These are phyloP conservation scores for Sesia bembeciformis DNA, from an alignment of 2,888 invertebrate species.

Conservation along the genomic window DNA sequence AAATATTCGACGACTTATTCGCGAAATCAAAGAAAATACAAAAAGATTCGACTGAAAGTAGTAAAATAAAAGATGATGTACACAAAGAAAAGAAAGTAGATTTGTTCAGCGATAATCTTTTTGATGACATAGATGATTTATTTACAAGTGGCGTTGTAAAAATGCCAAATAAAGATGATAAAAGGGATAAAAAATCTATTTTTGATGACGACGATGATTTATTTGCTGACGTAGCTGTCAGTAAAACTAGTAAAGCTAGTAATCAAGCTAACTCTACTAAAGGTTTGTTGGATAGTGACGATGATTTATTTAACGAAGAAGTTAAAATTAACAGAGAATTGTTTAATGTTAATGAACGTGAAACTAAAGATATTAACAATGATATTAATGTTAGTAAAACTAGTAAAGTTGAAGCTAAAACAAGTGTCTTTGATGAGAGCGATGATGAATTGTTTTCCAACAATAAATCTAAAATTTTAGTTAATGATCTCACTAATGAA, in stretches of 20 bases:
- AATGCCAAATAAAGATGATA: conserved; percentile 20
- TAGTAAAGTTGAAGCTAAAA: conserved; percentile 3
- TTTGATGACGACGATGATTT: conserved; percentile 53
- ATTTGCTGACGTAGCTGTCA: conserved; percentile 37
- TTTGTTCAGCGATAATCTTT: conserved; percentile 52
- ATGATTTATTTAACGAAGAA: conserved; percentile 29
- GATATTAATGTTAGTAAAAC: conserved; percentile 2
- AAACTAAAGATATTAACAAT: neutral
- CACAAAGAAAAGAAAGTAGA: conserved; percentile 33
- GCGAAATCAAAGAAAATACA: conserved; percentile 28
- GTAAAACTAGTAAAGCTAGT: conserved; percentile 5
- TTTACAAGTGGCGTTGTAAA: conserved; percentile 41
- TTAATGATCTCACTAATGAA: too few relatives aligned
- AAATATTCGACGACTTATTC: conserved; percentile 52
- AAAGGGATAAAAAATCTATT: conserved; percentile 30
- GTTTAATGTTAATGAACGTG: neutral
- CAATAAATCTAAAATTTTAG: too few relatives aligned
- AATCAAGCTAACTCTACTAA: conserved; percentile 8
- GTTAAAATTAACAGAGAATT: conserved; percentile 5
- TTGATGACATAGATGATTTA: conserved; percentile 64
- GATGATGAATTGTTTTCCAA: conserved; percentile 19
- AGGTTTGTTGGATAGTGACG: conserved; percentile 38
- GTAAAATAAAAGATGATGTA: conserved; percentile 9
- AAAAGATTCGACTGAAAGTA: conserved; percentile 10
- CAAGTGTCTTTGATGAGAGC: conserved; percentile 34